These are phyloP conservation scores for Cheilosia vernalis DNA, from an alignment of 2,888 invertebrate genomes.

Conservation along the genomic window DNA sequence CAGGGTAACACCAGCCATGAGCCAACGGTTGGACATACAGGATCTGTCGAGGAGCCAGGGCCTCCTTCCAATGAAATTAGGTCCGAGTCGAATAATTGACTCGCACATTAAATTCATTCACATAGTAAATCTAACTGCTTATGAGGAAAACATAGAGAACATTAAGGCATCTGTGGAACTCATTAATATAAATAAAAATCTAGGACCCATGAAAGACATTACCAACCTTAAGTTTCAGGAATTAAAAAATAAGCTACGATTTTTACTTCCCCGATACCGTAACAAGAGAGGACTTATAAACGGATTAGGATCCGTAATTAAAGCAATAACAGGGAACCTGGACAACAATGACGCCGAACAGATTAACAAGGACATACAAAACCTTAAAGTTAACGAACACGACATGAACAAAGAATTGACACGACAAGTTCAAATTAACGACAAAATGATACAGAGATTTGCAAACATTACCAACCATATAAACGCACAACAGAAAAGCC, in stretches of 20 bases:
- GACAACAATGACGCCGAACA: slow-evolving; percentile 23
- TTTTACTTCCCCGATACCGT: slow-evolving; percentile 17
- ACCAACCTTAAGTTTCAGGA: slow-evolving; percentile 20
- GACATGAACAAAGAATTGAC: slow-evolving; percentile 14
- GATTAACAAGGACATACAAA: background rate
- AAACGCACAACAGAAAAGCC: slow-evolving; percentile 1
- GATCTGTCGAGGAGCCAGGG: slow-evolving; percentile 4
- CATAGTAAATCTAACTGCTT: slow-evolving; percentile 29
- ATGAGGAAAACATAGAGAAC: slow-evolving; percentile 24
- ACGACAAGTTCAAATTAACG: slow-evolving; percentile 31
- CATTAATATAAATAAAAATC: background rate
- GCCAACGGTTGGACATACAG: slow-evolving; percentile 8
- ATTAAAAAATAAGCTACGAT: slow-evolving; percentile 23
- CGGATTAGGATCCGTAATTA: slow-evolving; percentile 22
- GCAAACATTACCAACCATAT: slow-evolving; percentile 11
- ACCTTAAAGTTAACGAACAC: slow-evolving; percentile 26
- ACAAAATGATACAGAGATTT: slow-evolving; percentile 20
- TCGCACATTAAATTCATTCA: slow-evolving; percentile 17
- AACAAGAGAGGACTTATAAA: slow-evolving; percentile 38
- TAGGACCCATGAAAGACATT: background rate
- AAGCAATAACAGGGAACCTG: slow-evolving; percentile 44
- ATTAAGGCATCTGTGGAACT: slow-evolving; percentile 10
- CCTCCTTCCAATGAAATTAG: slow-evolving; percentile 12
- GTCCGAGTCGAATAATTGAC: slow-evolving; percentile 17
- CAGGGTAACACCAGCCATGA: background rate